Conservation (phyloP, 2,888 invertebrate species). For the Drosophila melanosoma region DNA sequence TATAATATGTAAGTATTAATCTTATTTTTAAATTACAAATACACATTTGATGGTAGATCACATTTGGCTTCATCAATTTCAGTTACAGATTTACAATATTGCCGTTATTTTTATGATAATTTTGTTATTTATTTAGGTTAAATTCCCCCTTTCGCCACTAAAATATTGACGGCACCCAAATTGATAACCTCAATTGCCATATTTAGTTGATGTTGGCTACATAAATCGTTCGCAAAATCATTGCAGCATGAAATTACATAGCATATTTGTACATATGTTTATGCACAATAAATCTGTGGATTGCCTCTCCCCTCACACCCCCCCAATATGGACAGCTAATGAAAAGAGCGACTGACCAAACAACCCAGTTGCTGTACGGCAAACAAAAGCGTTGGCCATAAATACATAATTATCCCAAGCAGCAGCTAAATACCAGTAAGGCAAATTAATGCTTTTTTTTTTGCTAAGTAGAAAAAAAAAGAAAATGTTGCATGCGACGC, state of each 20-base stretch:
- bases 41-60: not conserved
- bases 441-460: slow-evolving; percentile 19
- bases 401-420: slow-evolving; percentile 70
- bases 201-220: slow-evolving; percentile 30
- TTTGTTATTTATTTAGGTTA: not conserved
- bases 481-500: slow-evolving; percentile 70
- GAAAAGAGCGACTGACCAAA: slow-evolving; percentile 75
- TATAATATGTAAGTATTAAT: too few species aligned
- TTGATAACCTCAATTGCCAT: slow-evolving; percentile 60
- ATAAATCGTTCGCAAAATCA: slow-evolving; percentile 46
- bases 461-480: slow-evolving; percentile 29
- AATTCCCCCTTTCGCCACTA: not conserved
- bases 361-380: slow-evolving; percentile 78
- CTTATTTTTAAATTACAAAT: not conserved
- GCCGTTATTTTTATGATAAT: not conserved
- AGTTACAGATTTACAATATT: not conserved
- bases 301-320: not conserved
- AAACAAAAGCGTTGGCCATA: slow-evolving; percentile 78
- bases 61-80: not conserved
- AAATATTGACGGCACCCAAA: slow-evolving; percentile 39
- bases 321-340: slow-evolving; percentile 9
- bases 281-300: slow-evolving; percentile 12
- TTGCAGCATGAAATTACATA: slow-evolving; percentile 74
- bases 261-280: slow-evolving; percentile 16
- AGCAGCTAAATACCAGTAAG: slow-evolving; percentile 39